Base-by-base conservation (phyloP, 2,888 invertebrate species). In the Nowickia ferox region DNA sequence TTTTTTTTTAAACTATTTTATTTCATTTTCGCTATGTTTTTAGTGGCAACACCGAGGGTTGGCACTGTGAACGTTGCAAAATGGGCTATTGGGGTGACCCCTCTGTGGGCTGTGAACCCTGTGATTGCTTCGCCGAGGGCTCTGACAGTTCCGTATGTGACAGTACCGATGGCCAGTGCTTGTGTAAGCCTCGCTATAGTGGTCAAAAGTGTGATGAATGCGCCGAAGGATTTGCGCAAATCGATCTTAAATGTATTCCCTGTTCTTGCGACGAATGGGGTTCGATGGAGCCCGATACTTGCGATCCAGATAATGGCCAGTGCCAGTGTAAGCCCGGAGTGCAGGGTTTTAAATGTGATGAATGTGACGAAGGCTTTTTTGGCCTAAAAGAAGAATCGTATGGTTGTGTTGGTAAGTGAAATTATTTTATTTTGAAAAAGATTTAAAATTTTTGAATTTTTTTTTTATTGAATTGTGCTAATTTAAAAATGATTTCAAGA, bases 281-380 rank as follows among this genome's bases (percentile, higher is more conserved):
- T 30, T 95, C 98, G 0, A 91, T 93, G 48, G 94, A 94, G 77
- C 75, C 90, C 6, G 88, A 90, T 51, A 92, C 93, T n/a, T 99
- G 99, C 93, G 96, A 97, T 92, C 93, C 95, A 0, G 93, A 93
- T 61, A 95, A 95, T n/a, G 98, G 98, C 10, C 95, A 95, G 86
- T 98, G 98, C 93, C 93, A 94, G 53, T 98, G 97, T 93, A 95
- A 95, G 57, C 92, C 94, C 0, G 97, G 97, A 85, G 96, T 97
- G 1, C 95, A 95, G 87, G 97, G 97, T 72, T 94, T 96, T 82
- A 95, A 94, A 89, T 97, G 97, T 91, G 95, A 96, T 90, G 93
- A 93, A 72, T 97, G 97, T 90, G 94, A 95, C 77, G 94, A 95
- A 76, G 94, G 95, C 63, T 95, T 96, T 93, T 97, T 95, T 91